These are phyloP conservation scores for Drosophila falleni DNA, from an alignment of 2,888 invertebrate species.

Conservation along the genomic window DNA sequence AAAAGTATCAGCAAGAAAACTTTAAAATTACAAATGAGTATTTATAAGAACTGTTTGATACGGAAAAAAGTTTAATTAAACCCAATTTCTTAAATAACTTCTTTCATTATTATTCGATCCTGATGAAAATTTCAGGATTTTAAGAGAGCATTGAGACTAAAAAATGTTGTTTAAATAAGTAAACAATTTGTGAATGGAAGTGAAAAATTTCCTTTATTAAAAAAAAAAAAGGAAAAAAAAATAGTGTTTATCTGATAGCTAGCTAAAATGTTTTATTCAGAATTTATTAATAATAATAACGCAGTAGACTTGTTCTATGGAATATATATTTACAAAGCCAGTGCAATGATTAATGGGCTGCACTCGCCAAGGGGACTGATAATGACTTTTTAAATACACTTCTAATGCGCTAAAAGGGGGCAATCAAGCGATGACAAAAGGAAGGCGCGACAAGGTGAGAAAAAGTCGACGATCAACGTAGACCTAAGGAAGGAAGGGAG, in stretches of 20 bases:
- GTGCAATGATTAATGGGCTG: slow-evolving; percentile 68
- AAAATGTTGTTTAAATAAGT: no score
- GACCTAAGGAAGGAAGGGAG: background rate
- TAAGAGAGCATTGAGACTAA: background rate
- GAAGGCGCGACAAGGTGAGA: slow-evolving; percentile 49
- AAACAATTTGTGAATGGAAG: background rate
- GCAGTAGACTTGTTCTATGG: slow-evolving; percentile 14
- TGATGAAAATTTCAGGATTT: background rate
- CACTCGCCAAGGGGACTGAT: slow-evolving; percentile 60
- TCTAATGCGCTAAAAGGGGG: slow-evolving; percentile 75
- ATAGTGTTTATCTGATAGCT: background rate
- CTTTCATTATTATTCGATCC: background rate
- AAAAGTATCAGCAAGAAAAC: no score
- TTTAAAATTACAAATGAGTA: no score
- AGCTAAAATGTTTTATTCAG: background rate
- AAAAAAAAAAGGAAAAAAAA: no score
- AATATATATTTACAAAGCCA: slow-evolving; percentile 13
- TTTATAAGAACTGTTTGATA: no score
- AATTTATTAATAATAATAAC: slow-evolving; percentile 16
- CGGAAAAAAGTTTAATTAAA: no score
- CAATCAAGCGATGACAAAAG: slow-evolving; percentile 58
- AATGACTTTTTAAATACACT: slow-evolving; percentile 79
- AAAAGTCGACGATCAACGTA: slow-evolving; percentile 43
- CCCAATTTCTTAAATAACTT: no score
- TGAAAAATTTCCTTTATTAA: background rate